These are phyloP conservation scores for Takifugu flavidus DNA, from an alignment of 2,113 vertebrate genomes.

Conservation along the genomic window DNA sequence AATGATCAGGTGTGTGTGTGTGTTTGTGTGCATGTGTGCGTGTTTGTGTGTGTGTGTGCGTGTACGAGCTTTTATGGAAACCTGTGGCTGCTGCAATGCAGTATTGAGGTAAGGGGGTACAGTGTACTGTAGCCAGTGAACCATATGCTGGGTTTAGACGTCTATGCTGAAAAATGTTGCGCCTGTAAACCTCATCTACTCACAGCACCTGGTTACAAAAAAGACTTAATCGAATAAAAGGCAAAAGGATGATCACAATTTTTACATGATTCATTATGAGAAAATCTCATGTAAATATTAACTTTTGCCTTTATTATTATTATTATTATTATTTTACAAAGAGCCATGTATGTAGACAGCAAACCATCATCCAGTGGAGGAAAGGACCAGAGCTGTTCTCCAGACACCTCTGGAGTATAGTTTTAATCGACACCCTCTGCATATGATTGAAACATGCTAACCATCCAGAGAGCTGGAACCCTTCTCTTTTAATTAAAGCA, in stretches of 20 bases:
- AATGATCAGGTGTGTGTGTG: too few species aligned
- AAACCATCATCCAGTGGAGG: slow-evolving; percentile 20
- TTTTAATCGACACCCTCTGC: slow-evolving; percentile 20
- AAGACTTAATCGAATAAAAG: too few species aligned
- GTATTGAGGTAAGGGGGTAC: slow-evolving; percentile 26
- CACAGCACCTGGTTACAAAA: too few species aligned
- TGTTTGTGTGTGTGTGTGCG: slow-evolving; percentile 1
- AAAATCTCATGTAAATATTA: too few species aligned
- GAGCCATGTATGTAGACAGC: background rate
- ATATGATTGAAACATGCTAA: slow-evolving; percentile 22
- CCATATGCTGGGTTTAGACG: too few species aligned
- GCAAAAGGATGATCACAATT: too few species aligned
- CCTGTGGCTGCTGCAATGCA: slow-evolving; percentile 64
- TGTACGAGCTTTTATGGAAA: slow-evolving; percentile 16
- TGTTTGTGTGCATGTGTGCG: background rate
- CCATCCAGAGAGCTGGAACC: slow-evolving; percentile 1
- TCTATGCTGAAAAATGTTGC: too few species aligned
- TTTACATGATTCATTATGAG: too few species aligned
- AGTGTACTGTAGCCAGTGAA: background rate
- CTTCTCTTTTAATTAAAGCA: slow-evolving; percentile 59
- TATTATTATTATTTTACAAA: too few species aligned
- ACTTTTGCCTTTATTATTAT: too few species aligned
- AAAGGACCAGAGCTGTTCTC: slow-evolving; percentile 31
- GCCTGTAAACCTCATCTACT: too few species aligned
- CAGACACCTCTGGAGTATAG: slow-evolving; percentile 44